A percentile compares a stretch with the other conserved stretches of the same genome.
Evolutionary conservation across 1,140 invertebrate genomes (phyloP).

Genomic region (Lordiphosa stackelbergi): DNA sequence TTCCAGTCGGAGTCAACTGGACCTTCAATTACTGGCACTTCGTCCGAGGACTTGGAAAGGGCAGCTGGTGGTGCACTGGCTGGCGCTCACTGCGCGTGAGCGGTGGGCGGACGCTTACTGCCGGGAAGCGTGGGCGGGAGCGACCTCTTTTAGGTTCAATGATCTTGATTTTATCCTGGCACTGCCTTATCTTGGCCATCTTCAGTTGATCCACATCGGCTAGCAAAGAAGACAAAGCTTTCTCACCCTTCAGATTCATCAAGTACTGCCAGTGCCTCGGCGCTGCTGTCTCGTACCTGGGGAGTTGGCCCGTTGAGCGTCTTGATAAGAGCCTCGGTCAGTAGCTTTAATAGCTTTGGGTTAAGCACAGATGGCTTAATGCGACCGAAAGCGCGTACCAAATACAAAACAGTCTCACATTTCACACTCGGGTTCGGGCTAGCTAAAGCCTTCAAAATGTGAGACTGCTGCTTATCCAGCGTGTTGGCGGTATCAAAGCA

Average conservation of each 20-base stretch:
- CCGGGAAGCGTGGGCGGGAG: too few species aligned
- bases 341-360: slow-evolving; percentile 94
- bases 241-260: slow-evolving; percentile 96
- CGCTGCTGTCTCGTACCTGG: slow-evolving; percentile 88
- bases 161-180: slow-evolving; percentile 84
- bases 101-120: too few species aligned
- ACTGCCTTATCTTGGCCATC: slow-evolving; percentile 97
- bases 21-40: too few species aligned
- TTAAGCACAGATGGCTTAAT: slow-evolving; percentile 89
- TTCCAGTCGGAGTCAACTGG: too few species aligned
- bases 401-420: slow-evolving; percentile 92
- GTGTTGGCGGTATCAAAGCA: slow-evolving; percentile 90
- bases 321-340: slow-evolving; percentile 89
- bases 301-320: slow-evolving; percentile 89
- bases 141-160: too few species aligned
- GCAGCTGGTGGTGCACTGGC: too few species aligned
- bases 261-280: slow-evolving; percentile 94
- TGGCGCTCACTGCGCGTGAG: too few species aligned
- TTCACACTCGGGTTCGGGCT: slow-evolving; percentile 98
- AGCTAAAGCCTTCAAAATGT: slow-evolving; percentile 88
- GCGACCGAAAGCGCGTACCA: slow-evolving; percentile 88
- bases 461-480: slow-evolving; percentile 92
- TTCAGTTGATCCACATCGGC: slow-evolving; percentile 93
- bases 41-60: too few species aligned
- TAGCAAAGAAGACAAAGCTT: slow-evolving; percentile 91